Percentiles rank a stretch among this genome's conserved stretches.
phyloP scores from a whole-genome alignment of 1,140 invertebrate genomes.

The Scylla paramamosain region DNA sequence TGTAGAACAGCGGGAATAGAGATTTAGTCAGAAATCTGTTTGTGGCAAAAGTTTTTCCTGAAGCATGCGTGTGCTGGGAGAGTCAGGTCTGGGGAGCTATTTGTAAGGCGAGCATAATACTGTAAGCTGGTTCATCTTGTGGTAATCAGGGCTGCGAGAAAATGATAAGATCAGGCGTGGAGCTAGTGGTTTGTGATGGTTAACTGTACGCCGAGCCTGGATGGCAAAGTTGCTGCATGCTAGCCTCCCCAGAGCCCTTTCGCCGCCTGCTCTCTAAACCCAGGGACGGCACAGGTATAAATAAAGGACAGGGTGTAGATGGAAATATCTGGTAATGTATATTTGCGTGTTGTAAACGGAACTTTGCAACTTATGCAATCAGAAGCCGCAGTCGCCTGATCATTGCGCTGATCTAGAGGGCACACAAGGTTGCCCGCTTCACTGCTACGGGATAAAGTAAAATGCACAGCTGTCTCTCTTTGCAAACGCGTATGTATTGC shows the following conservation, averaged over 20 bases:
- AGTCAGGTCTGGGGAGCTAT: not conserved
- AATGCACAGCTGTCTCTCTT: no score
- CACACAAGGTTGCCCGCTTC: no score
- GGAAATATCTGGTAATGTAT: not conserved
- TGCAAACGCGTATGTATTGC: no score
- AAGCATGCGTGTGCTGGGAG: not conserved
- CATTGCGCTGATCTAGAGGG: not conserved
- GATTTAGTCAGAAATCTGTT: not conserved
- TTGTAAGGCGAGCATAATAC: not conserved
- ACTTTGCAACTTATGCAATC: not conserved
- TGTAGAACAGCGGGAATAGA: no score
- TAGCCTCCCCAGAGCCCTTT: not conserved
- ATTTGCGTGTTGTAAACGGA: no score
- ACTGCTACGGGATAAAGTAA: no score
- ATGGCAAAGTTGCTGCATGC: not conserved
- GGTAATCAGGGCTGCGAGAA: constrained; percentile 27
- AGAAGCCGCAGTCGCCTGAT: not conserved
- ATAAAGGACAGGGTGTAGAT: not conserved
- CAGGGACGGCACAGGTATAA: not conserved
- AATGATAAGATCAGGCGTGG: constrained; percentile 34
- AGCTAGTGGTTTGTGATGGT: not conserved
- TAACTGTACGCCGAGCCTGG: not conserved
- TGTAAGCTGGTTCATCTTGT: not conserved
- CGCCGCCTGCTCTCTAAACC: not conserved
- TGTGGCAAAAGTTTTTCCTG: not conserved